Percentiles rank a stretch among this genome's conserved stretches.
Evolutionary conservation across 2,113 vertebrate genomes (phyloP).

Genomic region (Toxostoma redivivum): DNA sequence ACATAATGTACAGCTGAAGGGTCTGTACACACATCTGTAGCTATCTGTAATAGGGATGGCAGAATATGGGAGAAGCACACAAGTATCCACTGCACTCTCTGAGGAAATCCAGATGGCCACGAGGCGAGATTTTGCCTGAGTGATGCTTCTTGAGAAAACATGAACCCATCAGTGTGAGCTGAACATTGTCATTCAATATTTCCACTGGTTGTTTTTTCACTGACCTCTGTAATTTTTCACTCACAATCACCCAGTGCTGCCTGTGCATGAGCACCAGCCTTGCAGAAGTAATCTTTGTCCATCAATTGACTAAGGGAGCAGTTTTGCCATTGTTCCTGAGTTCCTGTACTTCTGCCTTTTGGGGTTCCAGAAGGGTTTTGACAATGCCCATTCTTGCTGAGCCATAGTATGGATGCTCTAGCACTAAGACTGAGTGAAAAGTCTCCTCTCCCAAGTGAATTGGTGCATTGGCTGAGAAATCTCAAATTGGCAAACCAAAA

Average conservation of each 20-base stretch:
- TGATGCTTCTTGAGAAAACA: neutral
- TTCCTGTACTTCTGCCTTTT: neutral
- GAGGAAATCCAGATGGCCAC: neutral
- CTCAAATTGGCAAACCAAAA: too few relatives aligned
- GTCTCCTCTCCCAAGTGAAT: too few relatives aligned
- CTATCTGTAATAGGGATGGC: neutral
- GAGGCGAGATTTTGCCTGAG: neutral
- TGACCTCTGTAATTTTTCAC: neutral
- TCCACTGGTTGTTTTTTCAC: neutral
- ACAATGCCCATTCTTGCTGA: neutral
- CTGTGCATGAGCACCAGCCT: neutral
- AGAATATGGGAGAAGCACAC: neutral
- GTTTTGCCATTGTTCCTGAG: accelerated
- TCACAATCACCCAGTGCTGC: neutral
- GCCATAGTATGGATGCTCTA: neutral
- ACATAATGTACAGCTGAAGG: too few relatives aligned
- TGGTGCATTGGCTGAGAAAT: too few relatives aligned
- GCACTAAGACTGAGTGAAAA: neutral
- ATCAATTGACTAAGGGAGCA: neutral
- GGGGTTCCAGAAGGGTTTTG: neutral
- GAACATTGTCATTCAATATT: neutral
- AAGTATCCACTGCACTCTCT: neutral
- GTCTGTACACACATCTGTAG: neutral
- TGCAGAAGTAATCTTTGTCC: neutral
- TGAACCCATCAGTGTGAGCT: neutral